Base-by-base conservation (phyloP, 2,797 vertebrate genomes). In the Selene dorsalis region DNA sequence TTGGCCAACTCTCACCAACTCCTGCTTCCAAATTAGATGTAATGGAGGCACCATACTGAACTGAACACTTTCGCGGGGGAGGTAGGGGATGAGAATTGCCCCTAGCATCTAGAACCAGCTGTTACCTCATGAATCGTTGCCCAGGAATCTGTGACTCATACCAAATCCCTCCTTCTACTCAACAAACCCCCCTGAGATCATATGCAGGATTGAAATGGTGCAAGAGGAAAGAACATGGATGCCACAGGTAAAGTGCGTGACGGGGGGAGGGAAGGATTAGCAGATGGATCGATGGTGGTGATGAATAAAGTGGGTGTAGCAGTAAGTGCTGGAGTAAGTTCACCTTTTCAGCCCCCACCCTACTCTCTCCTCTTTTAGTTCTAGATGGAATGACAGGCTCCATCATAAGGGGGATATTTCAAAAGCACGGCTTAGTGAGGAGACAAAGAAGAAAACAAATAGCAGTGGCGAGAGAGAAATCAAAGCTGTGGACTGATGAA, bases 71-170 rank as follows among this genome's bases (percentile, higher is more conserved):
- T 52, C 17, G 65, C 18, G 48, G 59, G 69, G 7, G 26, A 60
- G 56, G 77, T 84, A 78, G 58, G 64, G 66, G 83, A 79, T 58
- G 60, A 84, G 63, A 84, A 61, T 72, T 63, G 71, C 81, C 84
- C 66, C 58, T 65, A 77, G 65, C 82, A 76, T 65, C 69, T 50
- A 82, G 53, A 90, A 92, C 77, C 91, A 94, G 93, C 88, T 93
- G 93, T 93, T 92, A 77, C 75, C 73, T 76, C n/a, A 66, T 87
- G 87, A 89, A 84, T 84, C 70, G 63, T 84, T 75, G 47, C 56
- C 77, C 63, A 92, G 84, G 88, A 89, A 92, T 91, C 87, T 87
- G 77, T 92, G 88, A 94, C 79, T 92, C 89, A 92, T 75, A 50
- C 50, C 55, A 81, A 76, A 80, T 71, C 55, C 78, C 77, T 80